These are phyloP conservation scores for Eumaeus atala DNA, from an alignment of 1,140 invertebrate genomes.

Conservation along the genomic window DNA sequence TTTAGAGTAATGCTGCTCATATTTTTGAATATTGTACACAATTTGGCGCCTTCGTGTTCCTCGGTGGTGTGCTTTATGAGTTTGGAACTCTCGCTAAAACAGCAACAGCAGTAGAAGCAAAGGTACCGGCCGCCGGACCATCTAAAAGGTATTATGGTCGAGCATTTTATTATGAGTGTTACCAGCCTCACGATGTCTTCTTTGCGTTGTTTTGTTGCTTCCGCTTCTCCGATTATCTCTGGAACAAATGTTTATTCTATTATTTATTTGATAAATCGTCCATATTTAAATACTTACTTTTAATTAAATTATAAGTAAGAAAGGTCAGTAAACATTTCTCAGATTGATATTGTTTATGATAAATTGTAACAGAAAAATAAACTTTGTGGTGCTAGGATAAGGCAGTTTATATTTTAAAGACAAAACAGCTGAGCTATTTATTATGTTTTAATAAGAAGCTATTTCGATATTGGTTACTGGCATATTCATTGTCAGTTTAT, in stretches of 20 bases:
- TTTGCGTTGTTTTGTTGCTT: constrained; percentile 12
- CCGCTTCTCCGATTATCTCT: background rate
- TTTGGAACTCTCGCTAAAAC: constrained; percentile 31
- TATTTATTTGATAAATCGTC: background rate
- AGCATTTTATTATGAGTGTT: constrained; percentile 35
- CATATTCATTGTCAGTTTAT: too few relatives aligned
- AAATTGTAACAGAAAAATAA: too few relatives aligned
- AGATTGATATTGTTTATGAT: too few relatives aligned
- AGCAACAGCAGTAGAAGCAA: constrained; percentile 49
- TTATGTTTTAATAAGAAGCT: too few relatives aligned
- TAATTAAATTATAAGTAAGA: too few relatives aligned
- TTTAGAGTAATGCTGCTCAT: constrained; percentile 6
- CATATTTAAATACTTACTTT: background rate
- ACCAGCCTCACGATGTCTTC: constrained; percentile 20
- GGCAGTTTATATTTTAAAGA: too few relatives aligned
- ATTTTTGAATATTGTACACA: constrained; percentile 20
- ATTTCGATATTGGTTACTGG: too few relatives aligned
- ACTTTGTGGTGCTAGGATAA: too few relatives aligned
- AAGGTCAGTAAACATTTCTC: too few relatives aligned
- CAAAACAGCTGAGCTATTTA: too few relatives aligned
- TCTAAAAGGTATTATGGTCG: constrained; percentile 48
- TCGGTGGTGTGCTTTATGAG: constrained; percentile 22
- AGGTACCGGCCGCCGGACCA: constrained; percentile 47
- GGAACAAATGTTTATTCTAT: background rate
- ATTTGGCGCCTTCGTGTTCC: constrained; percentile 24